Percentiles rank a stretch among this genome's conserved stretches.
phyloP scores from a whole-genome alignment of 2,797 vertebrate species.

The Hyperoplus immaculatus region DNA sequence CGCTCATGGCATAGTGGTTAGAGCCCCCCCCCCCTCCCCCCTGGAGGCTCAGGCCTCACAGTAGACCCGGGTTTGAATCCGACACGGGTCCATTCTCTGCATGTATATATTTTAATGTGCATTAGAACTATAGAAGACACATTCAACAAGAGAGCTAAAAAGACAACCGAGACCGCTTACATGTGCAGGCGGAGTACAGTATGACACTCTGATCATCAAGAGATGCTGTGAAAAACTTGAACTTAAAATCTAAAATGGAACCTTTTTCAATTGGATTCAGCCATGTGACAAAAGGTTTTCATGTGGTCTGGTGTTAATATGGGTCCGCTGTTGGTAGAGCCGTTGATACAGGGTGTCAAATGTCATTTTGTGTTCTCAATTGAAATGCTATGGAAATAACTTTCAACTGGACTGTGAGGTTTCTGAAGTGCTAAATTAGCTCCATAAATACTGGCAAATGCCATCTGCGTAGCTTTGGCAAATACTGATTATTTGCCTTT shows the following conservation, averaged over 20 bases:
- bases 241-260: too few relatives aligned
- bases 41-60: too few relatives aligned
- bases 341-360: fast-evolving
- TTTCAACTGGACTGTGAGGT: fast-evolving
- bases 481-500: not conserved
- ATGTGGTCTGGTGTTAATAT: not conserved
- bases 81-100: too few relatives aligned
- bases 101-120: not conserved
- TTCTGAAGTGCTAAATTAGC: not conserved
- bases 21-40: too few relatives aligned
- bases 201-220: too few relatives aligned
- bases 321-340: not conserved
- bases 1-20: too few relatives aligned
- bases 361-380: not conserved
- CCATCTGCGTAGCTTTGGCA: not conserved
- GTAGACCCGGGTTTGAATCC: too few relatives aligned
- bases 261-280: not conserved
- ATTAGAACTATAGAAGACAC: not conserved
- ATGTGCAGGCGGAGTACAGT: not conserved
- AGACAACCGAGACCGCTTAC: not conserved
- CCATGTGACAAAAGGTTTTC: not conserved
- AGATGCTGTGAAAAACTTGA: too few relatives aligned
- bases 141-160: not conserved
- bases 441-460: not conserved
- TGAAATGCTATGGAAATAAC: not conserved